These are phyloP conservation scores for Tridacna crocea DNA, from an alignment of 2,888 invertebrate genomes.

Conservation along the genomic window DNA sequence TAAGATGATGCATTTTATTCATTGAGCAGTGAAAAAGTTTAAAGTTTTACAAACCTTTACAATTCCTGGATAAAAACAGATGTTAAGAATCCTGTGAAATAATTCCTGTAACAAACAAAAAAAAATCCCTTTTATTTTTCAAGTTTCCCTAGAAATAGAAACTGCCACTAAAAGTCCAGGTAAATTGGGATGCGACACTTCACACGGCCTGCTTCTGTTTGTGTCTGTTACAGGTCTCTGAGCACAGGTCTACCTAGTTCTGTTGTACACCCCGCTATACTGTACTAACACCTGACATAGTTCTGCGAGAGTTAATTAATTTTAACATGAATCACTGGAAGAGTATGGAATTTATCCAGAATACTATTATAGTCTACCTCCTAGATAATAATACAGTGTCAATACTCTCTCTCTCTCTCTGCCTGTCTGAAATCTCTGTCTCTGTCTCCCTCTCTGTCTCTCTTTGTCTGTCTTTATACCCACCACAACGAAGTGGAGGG, in stretches of 20 bases:
- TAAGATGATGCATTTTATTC: no score
- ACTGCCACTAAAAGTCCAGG: neutral
- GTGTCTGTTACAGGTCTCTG: conserved; percentile 1
- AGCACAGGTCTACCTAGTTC: conserved; percentile 3
- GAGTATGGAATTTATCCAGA: conserved; percentile 8
- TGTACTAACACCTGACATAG: neutral
- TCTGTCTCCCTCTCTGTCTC: no score
- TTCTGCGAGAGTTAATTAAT: conserved; percentile 1
- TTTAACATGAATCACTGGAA: conserved; percentile 1
- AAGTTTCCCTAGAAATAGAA: no score
- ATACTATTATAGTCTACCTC: conserved; percentile 1
- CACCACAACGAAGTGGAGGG: no score
- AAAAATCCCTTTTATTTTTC: neutral
- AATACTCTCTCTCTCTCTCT: neutral
- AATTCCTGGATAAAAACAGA: no score
- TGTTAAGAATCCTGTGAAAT: neutral
- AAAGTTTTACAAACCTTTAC: neutral
- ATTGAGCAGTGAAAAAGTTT: neutral
- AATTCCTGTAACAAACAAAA: neutral
- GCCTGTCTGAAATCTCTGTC: neutral
- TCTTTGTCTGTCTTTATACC: no score
- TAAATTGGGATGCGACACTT: neutral
- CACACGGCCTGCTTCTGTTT: conserved; percentile 1
- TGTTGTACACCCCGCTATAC: neutral
- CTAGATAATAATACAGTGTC: neutral